These are phyloP conservation scores for Microplitis mediator DNA, from an alignment of 1,140 invertebrate species.

Conservation along the genomic window DNA sequence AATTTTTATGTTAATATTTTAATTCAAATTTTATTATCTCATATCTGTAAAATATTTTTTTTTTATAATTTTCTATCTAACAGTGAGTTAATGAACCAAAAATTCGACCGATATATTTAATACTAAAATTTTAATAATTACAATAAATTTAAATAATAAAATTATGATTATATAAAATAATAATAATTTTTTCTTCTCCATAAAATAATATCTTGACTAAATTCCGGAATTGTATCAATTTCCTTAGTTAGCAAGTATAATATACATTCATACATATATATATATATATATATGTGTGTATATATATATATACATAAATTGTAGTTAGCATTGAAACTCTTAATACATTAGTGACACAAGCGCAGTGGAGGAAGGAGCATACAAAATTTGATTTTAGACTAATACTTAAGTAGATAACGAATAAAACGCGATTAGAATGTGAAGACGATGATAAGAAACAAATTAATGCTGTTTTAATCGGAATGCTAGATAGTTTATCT, in stretches of 20 bases:
- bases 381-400: not conserved
- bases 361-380: not conserved
- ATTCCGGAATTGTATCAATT: not conserved
- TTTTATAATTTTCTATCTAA: no score
- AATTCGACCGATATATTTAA: no score
- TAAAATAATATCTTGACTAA: not conserved
- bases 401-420: conserved; percentile 1
- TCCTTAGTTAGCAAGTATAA: conserved; percentile 2
- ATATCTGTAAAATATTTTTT: no score
- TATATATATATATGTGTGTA: not conserved
- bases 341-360: not conserved
- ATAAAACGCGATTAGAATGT: not conserved
- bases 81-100: no score
- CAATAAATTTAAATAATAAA: no score
- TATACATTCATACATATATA: no score
- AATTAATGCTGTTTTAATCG: no score
- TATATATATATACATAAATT: not conserved
- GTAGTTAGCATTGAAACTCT: not conserved
- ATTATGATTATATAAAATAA: no score
- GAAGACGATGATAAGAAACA: not conserved
- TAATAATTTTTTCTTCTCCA: no score
- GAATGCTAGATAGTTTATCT: not conserved
- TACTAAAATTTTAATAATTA: no score
- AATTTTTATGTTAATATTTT: no score
- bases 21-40: no score